These are phyloP conservation scores for Chalcosyrphus nemorum DNA, from an alignment of 2,888 invertebrate species.

Conservation along the genomic window DNA sequence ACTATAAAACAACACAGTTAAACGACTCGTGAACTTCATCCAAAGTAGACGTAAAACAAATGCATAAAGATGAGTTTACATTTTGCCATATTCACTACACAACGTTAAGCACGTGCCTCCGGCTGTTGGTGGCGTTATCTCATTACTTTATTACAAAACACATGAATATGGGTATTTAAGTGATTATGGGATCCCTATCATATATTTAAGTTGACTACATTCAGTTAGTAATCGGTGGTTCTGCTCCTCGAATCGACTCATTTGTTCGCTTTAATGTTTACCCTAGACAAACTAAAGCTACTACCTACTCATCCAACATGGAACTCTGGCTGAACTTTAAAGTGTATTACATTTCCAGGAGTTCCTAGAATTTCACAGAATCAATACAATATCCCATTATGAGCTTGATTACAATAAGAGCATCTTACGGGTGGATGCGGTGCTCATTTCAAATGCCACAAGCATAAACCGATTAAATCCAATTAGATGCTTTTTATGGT, in stretches of 20 bases:
- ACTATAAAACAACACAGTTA: neutral
- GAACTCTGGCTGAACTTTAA: neutral
- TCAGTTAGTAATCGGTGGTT: neutral
- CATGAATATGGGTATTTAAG: neutral
- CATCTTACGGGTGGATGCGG: neutral
- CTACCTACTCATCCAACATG: neutral
- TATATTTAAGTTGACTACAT: neutral
- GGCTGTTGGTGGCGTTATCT: neutral
- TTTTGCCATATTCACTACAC: neutral
- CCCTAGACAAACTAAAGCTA: neutral
- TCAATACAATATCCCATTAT: neutral
- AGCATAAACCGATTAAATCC: constrained; percentile 33
- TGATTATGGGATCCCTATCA: neutral
- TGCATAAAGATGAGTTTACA: neutral
- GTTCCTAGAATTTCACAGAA: neutral
- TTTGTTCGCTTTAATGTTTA: neutral
- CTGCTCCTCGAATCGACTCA: neutral
- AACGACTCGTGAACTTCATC: neutral
- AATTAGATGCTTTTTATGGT: constrained; percentile 31
- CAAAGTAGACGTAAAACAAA: neutral
- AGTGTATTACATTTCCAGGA: neutral
- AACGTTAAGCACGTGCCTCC: constrained; percentile 9
- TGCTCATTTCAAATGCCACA: constrained; percentile 13
- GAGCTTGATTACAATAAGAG: neutral
- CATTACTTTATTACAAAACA: neutral